Percentiles rank a stretch among this genome's conserved stretches.
phyloP scores from a whole-genome alignment of 2,888 invertebrate genomes.

The Adelphocoris suturalis region DNA sequence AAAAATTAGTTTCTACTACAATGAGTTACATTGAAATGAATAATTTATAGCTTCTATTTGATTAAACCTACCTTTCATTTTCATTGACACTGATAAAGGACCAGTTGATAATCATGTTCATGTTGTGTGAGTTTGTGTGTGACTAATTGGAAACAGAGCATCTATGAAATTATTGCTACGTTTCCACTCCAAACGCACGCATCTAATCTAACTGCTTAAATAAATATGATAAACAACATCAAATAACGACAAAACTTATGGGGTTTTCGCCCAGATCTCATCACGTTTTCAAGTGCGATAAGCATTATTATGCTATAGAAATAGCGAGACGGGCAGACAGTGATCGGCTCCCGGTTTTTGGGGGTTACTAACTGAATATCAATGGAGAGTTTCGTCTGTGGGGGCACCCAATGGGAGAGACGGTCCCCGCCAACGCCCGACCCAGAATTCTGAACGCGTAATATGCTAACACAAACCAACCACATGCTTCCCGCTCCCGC shows the following conservation, averaged over 20 bases:
- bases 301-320: constrained; percentile 36
- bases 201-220: too few relatives aligned
- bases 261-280: background rate
- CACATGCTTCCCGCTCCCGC: constrained; percentile 46
- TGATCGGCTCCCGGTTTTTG: constrained; percentile 26
- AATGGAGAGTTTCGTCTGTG: constrained; percentile 35
- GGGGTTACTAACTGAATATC: constrained; percentile 57
- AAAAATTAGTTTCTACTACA: too few relatives aligned
- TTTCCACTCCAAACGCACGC: too few relatives aligned
- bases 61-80: too few relatives aligned
- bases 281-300: constrained; percentile 10
- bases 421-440: constrained; percentile 44
- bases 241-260: background rate
- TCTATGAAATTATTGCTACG: too few relatives aligned
- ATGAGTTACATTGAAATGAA: too few relatives aligned
- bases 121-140: too few relatives aligned
- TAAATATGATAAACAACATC: background rate
- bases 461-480: constrained; percentile 60
- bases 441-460: constrained; percentile 55
- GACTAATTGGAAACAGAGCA: too few relatives aligned
- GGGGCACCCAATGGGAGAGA: background rate
- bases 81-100: too few relatives aligned
- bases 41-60: too few relatives aligned
- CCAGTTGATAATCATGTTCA: too few relatives aligned
- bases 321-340: constrained; percentile 26